These are phyloP conservation scores for Tetrax tetrax DNA, from an alignment of 2,113 vertebrate species.

Conservation along the genomic window DNA sequence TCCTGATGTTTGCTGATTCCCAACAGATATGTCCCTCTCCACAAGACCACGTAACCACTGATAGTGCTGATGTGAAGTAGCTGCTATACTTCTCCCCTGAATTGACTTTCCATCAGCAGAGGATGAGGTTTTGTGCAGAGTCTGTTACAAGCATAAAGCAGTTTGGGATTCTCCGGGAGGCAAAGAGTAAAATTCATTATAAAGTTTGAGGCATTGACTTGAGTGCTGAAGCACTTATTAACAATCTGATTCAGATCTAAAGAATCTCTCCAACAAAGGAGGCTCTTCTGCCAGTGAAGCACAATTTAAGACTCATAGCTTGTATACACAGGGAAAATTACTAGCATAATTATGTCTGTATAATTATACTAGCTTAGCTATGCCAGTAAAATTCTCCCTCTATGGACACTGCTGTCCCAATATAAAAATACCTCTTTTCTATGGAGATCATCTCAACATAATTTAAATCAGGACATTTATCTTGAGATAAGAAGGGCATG, in stretches of 20 bases:
- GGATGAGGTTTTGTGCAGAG: neutral
- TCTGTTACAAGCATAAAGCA: neutral
- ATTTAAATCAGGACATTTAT: slow-evolving; percentile 40
- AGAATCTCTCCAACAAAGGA: slow-evolving; percentile 59
- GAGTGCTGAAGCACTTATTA: slow-evolving; percentile 50
- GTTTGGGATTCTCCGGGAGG: neutral
- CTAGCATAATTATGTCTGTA: slow-evolving; percentile 44
- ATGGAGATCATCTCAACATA: neutral
- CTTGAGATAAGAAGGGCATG: slow-evolving; percentile 1
- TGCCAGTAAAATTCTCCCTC: slow-evolving; percentile 39
- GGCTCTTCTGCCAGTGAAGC: slow-evolving; percentile 54
- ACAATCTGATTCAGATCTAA: slow-evolving; percentile 64
- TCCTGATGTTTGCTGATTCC: neutral
- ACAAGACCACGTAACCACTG: neutral
- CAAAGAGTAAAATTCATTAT: slow-evolving; percentile 40
- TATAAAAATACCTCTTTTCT: slow-evolving; percentile 10
- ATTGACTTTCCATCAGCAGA: neutral
- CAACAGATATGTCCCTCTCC: neutral
- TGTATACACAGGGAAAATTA: slow-evolving; percentile 66
- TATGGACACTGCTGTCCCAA: slow-evolving; percentile 14
- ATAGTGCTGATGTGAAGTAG: neutral
- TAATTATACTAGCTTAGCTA: slow-evolving; percentile 59
- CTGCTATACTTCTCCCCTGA: neutral
- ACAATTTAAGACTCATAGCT: slow-evolving; percentile 61
- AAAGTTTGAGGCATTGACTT: slow-evolving; percentile 35